Percentiles rank a stretch among this genome's conserved stretches.
These are phyloP conservation scores for Brachionus koreanus DNA, from an alignment of 1,140 invertebrate species.

Conservation along the genomic window DNA sequence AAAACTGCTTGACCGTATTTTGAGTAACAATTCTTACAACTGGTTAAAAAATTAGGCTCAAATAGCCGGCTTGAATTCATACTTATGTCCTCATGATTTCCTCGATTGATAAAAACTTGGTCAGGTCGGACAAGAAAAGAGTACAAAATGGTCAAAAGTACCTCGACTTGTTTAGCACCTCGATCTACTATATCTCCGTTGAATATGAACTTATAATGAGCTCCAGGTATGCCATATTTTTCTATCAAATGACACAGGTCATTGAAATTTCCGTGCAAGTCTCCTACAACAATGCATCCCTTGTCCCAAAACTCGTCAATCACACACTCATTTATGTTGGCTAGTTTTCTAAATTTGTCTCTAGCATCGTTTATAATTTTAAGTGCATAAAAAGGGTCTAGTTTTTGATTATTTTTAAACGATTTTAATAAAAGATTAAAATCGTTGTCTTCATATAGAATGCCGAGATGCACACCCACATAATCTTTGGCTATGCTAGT, in stretches of 20 bases:
- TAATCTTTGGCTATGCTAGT: not conserved
- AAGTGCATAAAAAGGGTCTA: not conserved
- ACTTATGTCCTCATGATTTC: conserved; percentile 43
- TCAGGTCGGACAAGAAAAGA: conserved; percentile 10
- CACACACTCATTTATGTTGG: not conserved
- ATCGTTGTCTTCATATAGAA: not conserved
- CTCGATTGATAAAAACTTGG: conserved; percentile 35
- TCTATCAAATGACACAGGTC: not conserved
- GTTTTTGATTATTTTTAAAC: not conserved
- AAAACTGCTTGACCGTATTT: not conserved
- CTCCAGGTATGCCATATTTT: conserved; percentile 27
- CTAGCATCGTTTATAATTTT: conserved; percentile 18
- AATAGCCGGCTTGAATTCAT: not conserved
- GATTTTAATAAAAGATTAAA: not conserved
- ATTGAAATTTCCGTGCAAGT: conserved; percentile 31
- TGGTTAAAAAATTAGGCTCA: not conserved
- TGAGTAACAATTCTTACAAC: not conserved
- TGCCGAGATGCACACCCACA: not conserved
- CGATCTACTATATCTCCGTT: conserved; percentile 39
- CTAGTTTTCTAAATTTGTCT: not conserved
- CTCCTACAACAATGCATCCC: conserved; percentile 14
- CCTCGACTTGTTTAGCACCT: conserved; percentile 17
- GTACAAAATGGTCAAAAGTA: not conserved
- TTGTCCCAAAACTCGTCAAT: not conserved
- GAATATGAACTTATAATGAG: conserved; percentile 1